These are phyloP conservation scores for Eurystomus glaucurus DNA, from an alignment of 2,797 vertebrate species.

Conservation along the genomic window DNA sequence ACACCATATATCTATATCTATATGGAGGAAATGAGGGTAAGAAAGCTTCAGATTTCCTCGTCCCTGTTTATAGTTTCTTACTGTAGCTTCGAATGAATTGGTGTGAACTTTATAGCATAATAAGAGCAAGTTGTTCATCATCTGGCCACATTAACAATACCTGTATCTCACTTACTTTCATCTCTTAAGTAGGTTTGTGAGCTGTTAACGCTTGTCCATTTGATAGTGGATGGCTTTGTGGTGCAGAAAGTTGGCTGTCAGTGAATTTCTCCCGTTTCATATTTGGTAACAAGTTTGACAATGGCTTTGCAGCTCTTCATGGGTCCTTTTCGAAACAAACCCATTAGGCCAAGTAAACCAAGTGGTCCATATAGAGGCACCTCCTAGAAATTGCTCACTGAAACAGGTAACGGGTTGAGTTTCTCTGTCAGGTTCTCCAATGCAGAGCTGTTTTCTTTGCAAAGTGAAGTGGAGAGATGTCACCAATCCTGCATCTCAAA, in stretches of 20 bases:
- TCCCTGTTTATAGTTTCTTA: not conserved
- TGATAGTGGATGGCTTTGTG: fast-evolving
- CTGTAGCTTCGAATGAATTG: not conserved
- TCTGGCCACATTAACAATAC: not conserved
- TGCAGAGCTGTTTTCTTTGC: not conserved
- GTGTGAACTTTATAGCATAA: not conserved
- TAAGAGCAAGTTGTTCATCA: not conserved
- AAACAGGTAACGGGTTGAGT: not conserved
- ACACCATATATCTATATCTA: not conserved
- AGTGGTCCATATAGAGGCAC: fast-evolving
- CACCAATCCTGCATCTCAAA: not conserved
- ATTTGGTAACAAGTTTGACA: not conserved
- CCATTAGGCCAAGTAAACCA: fast-evolving
- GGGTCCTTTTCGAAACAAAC: not conserved
- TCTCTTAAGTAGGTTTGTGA: not conserved
- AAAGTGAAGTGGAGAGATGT: not conserved
- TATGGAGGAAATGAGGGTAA: not conserved
- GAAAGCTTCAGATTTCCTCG: not conserved
- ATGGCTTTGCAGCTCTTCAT: not conserved
- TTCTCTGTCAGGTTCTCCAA: not conserved
- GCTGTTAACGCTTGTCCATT: not conserved
- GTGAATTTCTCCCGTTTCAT: not conserved
- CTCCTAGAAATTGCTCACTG: not conserved
- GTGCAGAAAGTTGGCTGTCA: not conserved
- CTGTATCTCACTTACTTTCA: not conserved